Evolutionary conservation across 2,888 invertebrate species (phyloP), one percentile per base, ranked within the genome.

Genomic region (Parochlus steinenii): DNA sequence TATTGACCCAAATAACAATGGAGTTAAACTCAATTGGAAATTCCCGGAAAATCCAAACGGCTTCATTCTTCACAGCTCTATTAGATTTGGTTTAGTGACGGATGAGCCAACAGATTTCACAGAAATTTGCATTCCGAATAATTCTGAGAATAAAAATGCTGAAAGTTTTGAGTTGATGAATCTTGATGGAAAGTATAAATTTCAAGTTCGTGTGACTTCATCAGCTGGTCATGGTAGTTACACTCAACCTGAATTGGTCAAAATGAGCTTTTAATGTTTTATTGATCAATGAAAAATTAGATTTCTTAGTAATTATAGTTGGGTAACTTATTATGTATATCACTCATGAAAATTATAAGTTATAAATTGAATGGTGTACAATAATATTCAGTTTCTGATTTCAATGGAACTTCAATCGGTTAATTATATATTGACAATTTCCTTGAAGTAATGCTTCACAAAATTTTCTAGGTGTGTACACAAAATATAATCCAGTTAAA

Each of bases 11-110:
- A 63, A 67, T 1, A 45, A 58, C 14, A 68, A 68, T 2, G 66
- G 65, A 44, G 69, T 82, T 10, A 71, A 69, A 31, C 58, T 87
- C 3, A 65, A 62, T 18, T 95, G 95, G 95, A 62, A 69, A 3
- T 75, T 80, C 44, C 93, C 95, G 0, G 46, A 52, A 15, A 62
- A 74, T 41, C 92, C 95, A 0, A 97, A 97, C 55, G 90, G 93
- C 2, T 67, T 80, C 39, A 76, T 93, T 30, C 71, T 87, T 27
- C 76, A 79, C 0, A 95, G 90, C 58, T 71, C 74, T 41, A 73
- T 93, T 34, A 71, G 75, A 43, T 82, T 81, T 50, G 67, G 68
- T 41, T 64, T 71, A 34, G 62, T 75, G 17, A 76, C 77, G 39
- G 67, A 71, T 28, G 65, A 67, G 49, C 69, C 73, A 53, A 75